Percentiles rank a stretch among this genome's conserved stretches.
These are phyloP conservation scores for Fundulus diaphanus DNA, from an alignment of 2,797 vertebrate genomes.

Conservation along the genomic window DNA sequence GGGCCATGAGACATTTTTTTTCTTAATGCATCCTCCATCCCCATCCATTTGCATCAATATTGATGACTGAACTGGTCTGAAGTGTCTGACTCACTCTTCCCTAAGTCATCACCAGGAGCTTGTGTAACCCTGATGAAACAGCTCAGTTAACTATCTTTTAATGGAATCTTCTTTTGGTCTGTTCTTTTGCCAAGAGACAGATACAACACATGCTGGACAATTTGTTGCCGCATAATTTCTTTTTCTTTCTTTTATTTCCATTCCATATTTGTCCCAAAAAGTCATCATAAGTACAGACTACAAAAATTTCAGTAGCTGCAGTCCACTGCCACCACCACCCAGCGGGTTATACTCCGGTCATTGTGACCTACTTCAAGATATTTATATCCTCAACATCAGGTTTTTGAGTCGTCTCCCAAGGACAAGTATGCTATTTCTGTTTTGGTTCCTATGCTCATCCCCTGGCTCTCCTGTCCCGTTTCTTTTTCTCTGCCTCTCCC, in stretches of 20 bases:
- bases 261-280: constrained; percentile 15
- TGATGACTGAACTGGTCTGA: constrained; percentile 15
- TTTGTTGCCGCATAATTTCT: constrained; percentile 9
- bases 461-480: constrained; percentile 56
- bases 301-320: constrained; percentile 39
- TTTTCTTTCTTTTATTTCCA: not conserved
- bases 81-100: not conserved
- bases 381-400: constrained; percentile 69
- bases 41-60: constrained; percentile 2
- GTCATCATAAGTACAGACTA: constrained; percentile 5
- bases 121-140: not conserved
- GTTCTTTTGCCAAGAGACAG: constrained; percentile 1
- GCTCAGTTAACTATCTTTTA: not conserved
- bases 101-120: not conserved
- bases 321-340: constrained; percentile 30
- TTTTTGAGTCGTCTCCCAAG: constrained; percentile 70
- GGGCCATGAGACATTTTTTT: not conserved
- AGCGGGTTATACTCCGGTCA: constrained; percentile 58
- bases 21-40: not conserved
- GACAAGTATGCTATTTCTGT: constrained; percentile 76
- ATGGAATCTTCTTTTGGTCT: not conserved
- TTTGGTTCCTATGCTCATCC: constrained; percentile 52
- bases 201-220: constrained; percentile 18
- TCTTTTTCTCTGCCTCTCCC: constrained; percentile 58
- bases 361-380: constrained; percentile 78